These are phyloP conservation scores for Phyllostomus hastatus DNA, from an alignment of 2,113 vertebrate species.

Conservation along the genomic window DNA sequence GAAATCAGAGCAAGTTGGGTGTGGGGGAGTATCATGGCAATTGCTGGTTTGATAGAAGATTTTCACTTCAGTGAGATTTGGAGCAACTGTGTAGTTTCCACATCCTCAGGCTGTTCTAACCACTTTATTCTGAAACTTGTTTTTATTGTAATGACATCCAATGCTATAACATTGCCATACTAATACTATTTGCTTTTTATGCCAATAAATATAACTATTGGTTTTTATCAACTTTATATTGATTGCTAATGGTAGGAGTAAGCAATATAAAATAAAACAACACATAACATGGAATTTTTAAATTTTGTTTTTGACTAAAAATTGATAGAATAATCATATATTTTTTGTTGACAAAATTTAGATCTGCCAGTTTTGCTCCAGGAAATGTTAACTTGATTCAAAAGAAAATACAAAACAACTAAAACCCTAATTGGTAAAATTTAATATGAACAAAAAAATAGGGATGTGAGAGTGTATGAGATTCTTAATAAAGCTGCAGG, in stretches of 20 bases:
- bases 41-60: not conserved
- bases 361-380: not conserved
- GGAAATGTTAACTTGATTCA: not conserved
- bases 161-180: not conserved
- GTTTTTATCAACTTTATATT: not conserved
- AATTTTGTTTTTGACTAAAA: not conserved
- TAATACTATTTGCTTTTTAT: not conserved
- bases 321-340: not conserved
- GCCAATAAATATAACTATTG: not conserved
- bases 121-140: not conserved
- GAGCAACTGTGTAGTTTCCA: not conserved
- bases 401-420: not conserved
- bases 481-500: not conserved
- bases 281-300: not conserved
- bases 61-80: not conserved
- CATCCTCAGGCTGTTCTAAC: not conserved
- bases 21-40: too few relatives aligned
- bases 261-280: not conserved
- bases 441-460: not conserved
- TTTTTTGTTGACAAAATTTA: not conserved
- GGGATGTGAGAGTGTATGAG: not conserved
- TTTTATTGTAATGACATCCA: not conserved
- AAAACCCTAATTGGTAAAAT: not conserved
- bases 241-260: not conserved
- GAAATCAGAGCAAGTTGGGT: not conserved